Conservation (phyloP, 2,113 vertebrate species). For the Myotis yumanensis region DNA sequence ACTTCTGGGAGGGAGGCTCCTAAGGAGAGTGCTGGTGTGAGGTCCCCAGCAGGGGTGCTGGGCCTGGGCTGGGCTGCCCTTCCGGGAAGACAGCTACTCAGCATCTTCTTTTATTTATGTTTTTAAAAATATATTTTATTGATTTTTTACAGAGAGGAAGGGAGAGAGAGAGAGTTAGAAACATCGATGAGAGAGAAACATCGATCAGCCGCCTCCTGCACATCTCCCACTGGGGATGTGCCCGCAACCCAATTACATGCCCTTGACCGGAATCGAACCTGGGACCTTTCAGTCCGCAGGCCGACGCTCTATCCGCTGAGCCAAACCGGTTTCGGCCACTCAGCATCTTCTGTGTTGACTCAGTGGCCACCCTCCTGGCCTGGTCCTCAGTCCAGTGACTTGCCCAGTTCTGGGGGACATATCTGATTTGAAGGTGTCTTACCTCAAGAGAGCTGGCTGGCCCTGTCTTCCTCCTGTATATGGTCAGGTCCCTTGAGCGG, state of each 20-base stretch:
- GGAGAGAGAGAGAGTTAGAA: no score
- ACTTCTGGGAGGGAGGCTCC: background rate
- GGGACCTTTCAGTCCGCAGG: no score
- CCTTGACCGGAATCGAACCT: no score
- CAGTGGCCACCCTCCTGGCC: background rate
- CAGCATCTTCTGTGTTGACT: background rate
- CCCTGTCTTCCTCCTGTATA: background rate
- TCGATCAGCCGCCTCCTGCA: no score
- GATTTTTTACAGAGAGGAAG: no score
- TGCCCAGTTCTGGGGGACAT: background rate
- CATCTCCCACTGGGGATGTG: no score
- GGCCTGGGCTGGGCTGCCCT: background rate
- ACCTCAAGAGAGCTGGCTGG: background rate
- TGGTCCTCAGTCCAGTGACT: background rate
- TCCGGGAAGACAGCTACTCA: background rate
- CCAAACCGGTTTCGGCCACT: background rate
- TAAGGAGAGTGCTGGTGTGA: background rate
- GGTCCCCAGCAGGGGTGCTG: background rate
- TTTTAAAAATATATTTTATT: no score
- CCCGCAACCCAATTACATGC: no score
- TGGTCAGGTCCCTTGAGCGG: background rate
- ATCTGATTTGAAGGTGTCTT: background rate
- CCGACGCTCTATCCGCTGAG: no score
- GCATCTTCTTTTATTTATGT: background rate
- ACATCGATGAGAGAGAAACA: no score